These are phyloP conservation scores for Grammomys dolichurus DNA, from an alignment of 2,113 vertebrate genomes.

Conservation along the genomic window DNA sequence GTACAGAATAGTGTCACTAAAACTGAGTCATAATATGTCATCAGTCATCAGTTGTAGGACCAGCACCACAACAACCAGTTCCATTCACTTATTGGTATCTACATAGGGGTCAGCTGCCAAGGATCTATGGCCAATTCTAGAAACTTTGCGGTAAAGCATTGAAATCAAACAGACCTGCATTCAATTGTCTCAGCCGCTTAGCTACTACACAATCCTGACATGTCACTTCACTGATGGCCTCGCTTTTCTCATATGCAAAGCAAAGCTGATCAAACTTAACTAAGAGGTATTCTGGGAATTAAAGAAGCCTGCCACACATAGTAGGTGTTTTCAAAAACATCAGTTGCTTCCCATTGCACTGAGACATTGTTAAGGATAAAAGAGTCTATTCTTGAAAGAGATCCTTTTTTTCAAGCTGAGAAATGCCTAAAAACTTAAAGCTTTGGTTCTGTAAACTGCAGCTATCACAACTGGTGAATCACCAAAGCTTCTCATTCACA, in stretches of 20 bases:
- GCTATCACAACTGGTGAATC: conserved; percentile 49
- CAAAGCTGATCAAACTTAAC: background rate
- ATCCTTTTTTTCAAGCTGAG: conserved; percentile 52
- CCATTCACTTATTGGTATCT: background rate
- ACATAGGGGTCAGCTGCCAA: background rate
- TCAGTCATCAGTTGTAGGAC: background rate
- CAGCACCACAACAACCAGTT: background rate
- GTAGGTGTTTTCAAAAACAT: background rate
- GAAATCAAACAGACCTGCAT: background rate
- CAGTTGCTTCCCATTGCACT: background rate
- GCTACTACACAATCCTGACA: background rate
- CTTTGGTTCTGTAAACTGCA: conserved; percentile 57
- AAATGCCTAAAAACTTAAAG: conserved; percentile 58
- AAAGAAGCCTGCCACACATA: background rate
- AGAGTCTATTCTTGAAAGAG: background rate
- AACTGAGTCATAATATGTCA: background rate
- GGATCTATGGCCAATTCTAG: background rate
- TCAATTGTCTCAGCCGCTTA: background rate
- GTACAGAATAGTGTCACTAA: background rate
- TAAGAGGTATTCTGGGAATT: background rate
- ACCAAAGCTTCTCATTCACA: conserved; percentile 70
- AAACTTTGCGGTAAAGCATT: background rate
- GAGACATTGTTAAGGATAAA: background rate
- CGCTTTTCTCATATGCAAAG: background rate
- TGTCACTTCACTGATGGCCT: background rate